phyloP scores from a whole-genome alignment of 2,113 vertebrate genomes.

The Brachyistius frenatus region DNA sequence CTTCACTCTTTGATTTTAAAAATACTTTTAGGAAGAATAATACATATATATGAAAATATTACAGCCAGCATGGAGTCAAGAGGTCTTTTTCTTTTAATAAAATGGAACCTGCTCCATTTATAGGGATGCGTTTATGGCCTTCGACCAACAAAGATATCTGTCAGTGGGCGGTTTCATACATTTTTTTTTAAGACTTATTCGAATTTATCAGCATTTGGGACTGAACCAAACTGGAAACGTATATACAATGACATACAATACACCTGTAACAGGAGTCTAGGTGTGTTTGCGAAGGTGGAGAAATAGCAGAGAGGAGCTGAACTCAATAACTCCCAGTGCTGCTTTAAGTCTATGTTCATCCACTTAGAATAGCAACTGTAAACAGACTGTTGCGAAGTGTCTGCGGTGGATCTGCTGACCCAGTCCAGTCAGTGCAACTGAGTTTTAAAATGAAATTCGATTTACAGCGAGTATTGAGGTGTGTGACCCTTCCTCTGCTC shows the following conservation, averaged over 20 bases:
- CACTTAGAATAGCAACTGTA: too few relatives aligned
- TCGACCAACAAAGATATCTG: conserved; percentile 25
- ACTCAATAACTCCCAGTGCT: too few relatives aligned
- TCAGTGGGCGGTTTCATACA: conserved; percentile 35
- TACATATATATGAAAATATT: conserved; percentile 55
- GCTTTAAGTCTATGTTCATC: too few relatives aligned
- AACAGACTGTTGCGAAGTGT: too few relatives aligned
- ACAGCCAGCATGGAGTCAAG: conserved; percentile 30
- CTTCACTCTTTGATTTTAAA: conserved; percentile 40
- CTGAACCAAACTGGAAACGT: conserved; percentile 17
- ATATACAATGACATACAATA: not conserved
- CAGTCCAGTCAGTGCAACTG: too few relatives aligned
- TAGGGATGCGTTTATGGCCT: conserved; percentile 28
- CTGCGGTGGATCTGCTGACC: too few relatives aligned
- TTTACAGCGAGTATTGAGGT: too few relatives aligned
- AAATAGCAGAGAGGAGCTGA: not conserved
- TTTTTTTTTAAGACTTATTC: conserved; percentile 29
- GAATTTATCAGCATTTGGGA: conserved; percentile 21
- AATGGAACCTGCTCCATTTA: conserved; percentile 34
- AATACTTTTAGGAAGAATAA: conserved; percentile 50
- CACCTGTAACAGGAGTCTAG: not conserved
- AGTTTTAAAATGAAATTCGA: too few relatives aligned
- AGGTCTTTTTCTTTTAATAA: conserved; percentile 54
- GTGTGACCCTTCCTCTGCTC: too few relatives aligned
- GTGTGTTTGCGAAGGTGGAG: conserved; percentile 1